Percentiles rank a stretch among this genome's conserved stretches.
phyloP scores from a whole-genome alignment of 1,140 invertebrate genomes.

The Drosophila ogumai region DNA sequence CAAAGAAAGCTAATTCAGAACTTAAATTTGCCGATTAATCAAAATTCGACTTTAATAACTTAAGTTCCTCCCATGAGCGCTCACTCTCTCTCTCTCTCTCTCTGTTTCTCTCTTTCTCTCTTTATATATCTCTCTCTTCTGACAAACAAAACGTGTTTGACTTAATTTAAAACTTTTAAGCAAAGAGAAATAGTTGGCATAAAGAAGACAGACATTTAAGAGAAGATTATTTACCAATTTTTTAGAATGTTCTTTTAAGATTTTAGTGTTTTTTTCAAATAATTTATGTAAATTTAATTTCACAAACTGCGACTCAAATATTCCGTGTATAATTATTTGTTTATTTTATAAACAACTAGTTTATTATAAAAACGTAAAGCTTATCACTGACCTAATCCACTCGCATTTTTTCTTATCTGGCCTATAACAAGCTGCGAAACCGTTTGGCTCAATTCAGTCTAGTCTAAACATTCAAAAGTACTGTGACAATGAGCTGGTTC shows the following conservation, averaged over 20 bases:
- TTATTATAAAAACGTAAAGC: not conserved
- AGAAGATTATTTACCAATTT: not conserved
- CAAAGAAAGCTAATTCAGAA: not conserved
- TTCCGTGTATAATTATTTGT: too few relatives aligned
- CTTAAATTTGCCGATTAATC: conserved; percentile 15
- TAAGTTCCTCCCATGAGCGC: not conserved
- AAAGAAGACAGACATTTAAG: not conserved
- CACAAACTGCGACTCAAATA: not conserved
- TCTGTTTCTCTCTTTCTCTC: not conserved
- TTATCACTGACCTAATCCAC: conserved; percentile 4
- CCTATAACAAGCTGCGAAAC: conserved; percentile 6
- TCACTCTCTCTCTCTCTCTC: too few relatives aligned
- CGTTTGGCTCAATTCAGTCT: not conserved
- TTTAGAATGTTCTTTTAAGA: not conserved
- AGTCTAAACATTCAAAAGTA: not conserved
- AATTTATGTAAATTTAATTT: not conserved
- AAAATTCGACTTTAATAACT: conserved; percentile 11
- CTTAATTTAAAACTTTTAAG: not conserved
- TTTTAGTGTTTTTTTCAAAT: not conserved
- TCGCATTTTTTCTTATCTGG: conserved; percentile 8
- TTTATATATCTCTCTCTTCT: not conserved
- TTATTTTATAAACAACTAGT: too few relatives aligned
- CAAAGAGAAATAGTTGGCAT: not conserved
- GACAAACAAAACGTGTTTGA: conserved; percentile 8
- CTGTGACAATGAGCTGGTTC: conserved; percentile 13